phyloP scores from a whole-genome alignment of 1,140 invertebrate species.

The Halesus radiatus region DNA sequence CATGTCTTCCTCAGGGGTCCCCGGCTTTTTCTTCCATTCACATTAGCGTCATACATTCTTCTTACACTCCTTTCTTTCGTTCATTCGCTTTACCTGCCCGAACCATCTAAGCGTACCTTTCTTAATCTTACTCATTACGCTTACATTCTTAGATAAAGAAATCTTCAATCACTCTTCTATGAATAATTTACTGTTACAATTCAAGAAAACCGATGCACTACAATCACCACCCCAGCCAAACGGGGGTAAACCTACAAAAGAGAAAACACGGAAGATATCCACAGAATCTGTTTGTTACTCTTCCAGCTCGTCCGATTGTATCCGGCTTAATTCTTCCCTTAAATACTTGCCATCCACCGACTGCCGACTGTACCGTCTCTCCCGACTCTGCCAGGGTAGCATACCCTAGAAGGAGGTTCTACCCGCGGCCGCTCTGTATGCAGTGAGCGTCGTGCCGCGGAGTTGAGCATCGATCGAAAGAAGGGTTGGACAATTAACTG shows the following conservation, averaged over 20 bases:
- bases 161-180: too few species aligned
- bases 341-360: slow-evolving; percentile 8
- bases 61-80: too few species aligned
- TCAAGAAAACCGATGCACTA: background rate
- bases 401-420: too few species aligned
- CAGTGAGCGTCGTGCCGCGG: background rate
- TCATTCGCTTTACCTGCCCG: too few species aligned
- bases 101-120: too few species aligned
- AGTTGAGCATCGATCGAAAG: background rate
- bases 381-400: too few species aligned
- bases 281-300: slow-evolving; percentile 22
- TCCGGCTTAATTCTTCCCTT: slow-evolving; percentile 24
- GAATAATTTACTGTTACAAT: background rate
- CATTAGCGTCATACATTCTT: too few species aligned
- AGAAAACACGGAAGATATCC: slow-evolving; percentile 15
- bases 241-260: background rate
- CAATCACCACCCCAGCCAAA: background rate
- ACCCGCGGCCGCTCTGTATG: slow-evolving; percentile 3
- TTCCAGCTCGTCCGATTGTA: slow-evolving; percentile 13
- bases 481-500: background rate
- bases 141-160: too few species aligned
- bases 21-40: too few species aligned
- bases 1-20: too few species aligned
- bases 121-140: too few species aligned
- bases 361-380: too few species aligned